Evolutionary conservation across 1,140 invertebrate species (phyloP), one percentile per base, ranked within the genome.

Genomic region (Bombus confusus): DNA sequence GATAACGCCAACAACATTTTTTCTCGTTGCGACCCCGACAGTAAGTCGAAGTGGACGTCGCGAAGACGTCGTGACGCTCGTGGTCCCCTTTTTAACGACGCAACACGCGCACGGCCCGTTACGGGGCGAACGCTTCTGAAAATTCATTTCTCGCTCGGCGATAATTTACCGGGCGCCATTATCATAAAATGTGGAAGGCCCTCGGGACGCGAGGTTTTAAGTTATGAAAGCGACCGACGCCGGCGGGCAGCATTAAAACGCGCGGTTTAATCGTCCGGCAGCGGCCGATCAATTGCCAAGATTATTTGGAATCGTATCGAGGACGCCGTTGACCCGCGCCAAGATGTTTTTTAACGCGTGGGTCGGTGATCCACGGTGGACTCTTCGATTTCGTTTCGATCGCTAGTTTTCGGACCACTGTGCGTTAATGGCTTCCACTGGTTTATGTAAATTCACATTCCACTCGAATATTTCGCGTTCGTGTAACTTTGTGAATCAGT

Each of bases 291-390:
- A 88, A 87, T 91, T 91, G 85, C 72, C 76, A 59, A 91, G 89
- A 91, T 91, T 91, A 90, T 90, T 88, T 68, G 90, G 74, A 90
- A 91, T 77, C 83, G 88, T 90, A 91, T 90, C 85, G 90, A 73
- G 85, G 86, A 80, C 88, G 64, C 39, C 37, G 66, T 64, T 52
- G 66, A 28, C 47, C 69, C 47, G 37, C 69, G 68, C 64, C 59
- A 37, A 31, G 69, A 77, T 69, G 71, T 37, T n/a, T 59, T 62
- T 68, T 62, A 82, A 73, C 72, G 74, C 59, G 74, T 82, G 41
- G 76, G 79, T 78, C 64, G 28, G 28, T 59, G 66, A 57, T n/a
- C 74, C 62, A 43, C 22, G n/a, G n/a, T 4, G 43, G 10, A 79
- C 22, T 41, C 12, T n/a, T 57, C 47, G 74, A 57, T 76, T 59